Evolutionary conservation across 2,888 invertebrate species (phyloP), one percentile per base, ranked within the genome.

Genomic region (Camponotus fellah): DNA sequence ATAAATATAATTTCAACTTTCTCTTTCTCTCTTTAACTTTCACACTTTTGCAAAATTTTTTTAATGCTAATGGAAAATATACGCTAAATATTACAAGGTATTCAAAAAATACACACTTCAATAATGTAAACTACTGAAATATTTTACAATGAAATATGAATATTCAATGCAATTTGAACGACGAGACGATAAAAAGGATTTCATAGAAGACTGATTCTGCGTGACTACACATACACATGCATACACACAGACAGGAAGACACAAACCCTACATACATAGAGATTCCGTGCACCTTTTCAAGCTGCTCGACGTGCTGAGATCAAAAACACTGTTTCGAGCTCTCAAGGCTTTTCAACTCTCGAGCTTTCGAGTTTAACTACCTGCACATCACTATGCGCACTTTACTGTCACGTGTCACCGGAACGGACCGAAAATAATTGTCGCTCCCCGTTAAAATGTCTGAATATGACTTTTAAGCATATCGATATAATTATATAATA

Each of bases 311-410:
- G 68, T 77, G 69, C 69, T 5, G 77, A 77, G 68, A 77, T 77
- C 77, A 77, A 77, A 77, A 77, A 77, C 68, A 77, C 68, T 77
- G 40, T 77, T 77, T 77, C 68, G 68, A 77, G 56, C 68, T 68
- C 26, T 77, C 56, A 32, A 68, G 40, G 68, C 68, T 77, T 68
- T 77, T 77, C 77, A 77, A 77, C 68, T 2, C 68, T 56, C 77
- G 77, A 68, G 76, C 66, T 68, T 77, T 77, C 76, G 26, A 68
- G 77, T 68, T 77, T 77, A 77, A 77, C 68, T 77, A 68, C n/a
- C 40, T 68, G 26, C 3, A 68, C 68, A 68, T 77, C 68, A 66
- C 40, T 32, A 56, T 58, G 56, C 69, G 56, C 37, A 56, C 68
- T 68, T 77, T 26, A 56, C 37, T 53, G 66, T 66, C 68, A 77